phyloP scores from a whole-genome alignment of 2,888 invertebrate species.

The Morpho helenor region DNA sequence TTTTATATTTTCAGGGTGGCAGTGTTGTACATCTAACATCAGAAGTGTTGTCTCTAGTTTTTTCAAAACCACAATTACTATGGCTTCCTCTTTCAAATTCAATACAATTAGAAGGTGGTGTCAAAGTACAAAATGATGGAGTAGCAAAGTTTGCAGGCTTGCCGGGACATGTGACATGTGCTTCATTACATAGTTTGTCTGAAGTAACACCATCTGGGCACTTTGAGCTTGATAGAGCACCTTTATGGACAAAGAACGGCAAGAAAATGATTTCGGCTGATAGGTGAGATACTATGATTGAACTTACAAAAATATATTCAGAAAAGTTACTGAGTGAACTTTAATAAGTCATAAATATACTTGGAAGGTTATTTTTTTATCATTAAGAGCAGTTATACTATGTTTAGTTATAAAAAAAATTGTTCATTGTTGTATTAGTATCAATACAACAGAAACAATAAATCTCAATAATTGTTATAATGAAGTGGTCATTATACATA shows the following conservation, averaged over 20 bases:
- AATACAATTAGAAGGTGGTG: constrained; percentile 81
- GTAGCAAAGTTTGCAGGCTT: constrained; percentile 86
- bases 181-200: constrained; percentile 85
- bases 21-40: constrained; percentile 90
- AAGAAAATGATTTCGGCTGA: constrained; percentile 82
- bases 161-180: constrained; percentile 66
- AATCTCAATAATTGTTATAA: no score
- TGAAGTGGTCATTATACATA: no score
- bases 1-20: constrained; percentile 82
- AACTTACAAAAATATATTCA: no score
- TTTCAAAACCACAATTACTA: constrained; percentile 79
- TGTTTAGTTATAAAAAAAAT: no score
- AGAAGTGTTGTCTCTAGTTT: constrained; percentile 85
- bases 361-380: no score
- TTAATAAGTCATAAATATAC: not conserved
- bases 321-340: no score
- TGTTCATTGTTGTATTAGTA: no score
- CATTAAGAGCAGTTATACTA: no score
- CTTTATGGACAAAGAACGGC: constrained; percentile 89
- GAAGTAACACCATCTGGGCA: constrained; percentile 83
- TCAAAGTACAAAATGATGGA: constrained; percentile 81
- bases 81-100: constrained; percentile 87
- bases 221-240: constrained; percentile 84
- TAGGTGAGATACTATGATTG: constrained; percentile 46
- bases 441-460: no score